Evolutionary conservation across 2,113 vertebrate genomes (phyloP), one percentile per base, ranked within the genome.

Genomic region (Actenoides hombroni): DNA sequence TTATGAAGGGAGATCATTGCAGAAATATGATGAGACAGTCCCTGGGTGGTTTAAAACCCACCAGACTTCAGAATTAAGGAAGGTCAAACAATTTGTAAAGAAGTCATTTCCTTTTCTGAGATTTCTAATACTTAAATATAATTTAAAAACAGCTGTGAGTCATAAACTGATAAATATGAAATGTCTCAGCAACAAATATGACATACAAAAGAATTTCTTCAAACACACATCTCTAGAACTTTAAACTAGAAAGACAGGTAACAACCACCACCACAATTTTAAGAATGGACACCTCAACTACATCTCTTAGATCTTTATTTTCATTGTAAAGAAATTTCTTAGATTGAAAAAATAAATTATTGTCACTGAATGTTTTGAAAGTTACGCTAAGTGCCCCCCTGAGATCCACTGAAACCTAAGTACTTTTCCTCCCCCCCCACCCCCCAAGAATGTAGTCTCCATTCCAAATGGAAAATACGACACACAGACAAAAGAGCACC

Each of bases 51-150:
- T 96, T 88, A 76, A 28, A 90, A 86, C 24, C n/a, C 44, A 88
- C 53, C 90, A 97, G 94, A 87, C 83, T 94, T 83, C 85, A 90
- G 79, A 92, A 94, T 95, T 94, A 92, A 93, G 94, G 86, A 94
- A 95, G 88, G 90, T 95, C 83, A 94, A 95, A 86, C 49, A 83
- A 94, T 93, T 93, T 92, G 54, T 71, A 95, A 93, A 19, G 83
- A 60, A 88, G 90, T 90, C 2, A 94, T 93, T 95, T 96, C 87
- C 92, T 95, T 85, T 91, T 73, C 90, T 88, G 88, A 86, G 51
- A 77, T 76, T 94, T 88, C 79, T 88, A 87, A 63, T 90, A 83
- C 57, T 90, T 88, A 92, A 96, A 83, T 94, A 49, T 31, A 95
- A 94, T 94, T 90, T 92, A 44, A 92, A 88, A 57, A 6, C 92